Conservation (phyloP, 1,140 invertebrate genomes). For the Achroia grisella region DNA sequence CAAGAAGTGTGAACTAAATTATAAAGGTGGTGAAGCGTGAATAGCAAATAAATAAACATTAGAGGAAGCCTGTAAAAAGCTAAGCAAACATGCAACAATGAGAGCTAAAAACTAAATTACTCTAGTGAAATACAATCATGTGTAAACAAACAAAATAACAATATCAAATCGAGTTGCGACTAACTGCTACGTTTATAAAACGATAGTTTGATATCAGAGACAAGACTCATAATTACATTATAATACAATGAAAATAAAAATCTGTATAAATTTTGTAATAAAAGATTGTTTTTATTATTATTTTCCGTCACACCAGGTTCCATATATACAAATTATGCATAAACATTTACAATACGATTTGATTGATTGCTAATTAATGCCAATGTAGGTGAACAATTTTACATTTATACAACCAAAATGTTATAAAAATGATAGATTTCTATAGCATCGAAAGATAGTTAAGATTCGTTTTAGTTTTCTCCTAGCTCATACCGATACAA, state of each 20-base stretch:
- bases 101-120: conserved; percentile 18
- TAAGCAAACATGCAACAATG: conserved; percentile 54
- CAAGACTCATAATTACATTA: conserved; percentile 40
- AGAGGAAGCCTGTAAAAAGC: conserved; percentile 18
- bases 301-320: conserved; percentile 60
- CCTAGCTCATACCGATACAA: too few species aligned
- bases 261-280: conserved; percentile 63
- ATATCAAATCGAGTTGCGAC: conserved; percentile 22
- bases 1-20: conserved; percentile 1
- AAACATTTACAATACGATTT: conserved; percentile 66
- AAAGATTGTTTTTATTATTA: conserved; percentile 66
- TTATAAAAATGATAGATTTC: conserved; percentile 57
- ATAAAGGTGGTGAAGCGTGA: conserved; percentile 14
- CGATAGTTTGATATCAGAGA: conserved; percentile 45
- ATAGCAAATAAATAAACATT: conserved; percentile 9
- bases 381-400: conserved; percentile 45
- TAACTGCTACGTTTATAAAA: conserved; percentile 26
- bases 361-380: conserved; percentile 46
- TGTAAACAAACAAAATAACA: conserved; percentile 3
- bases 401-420: conserved; percentile 53
- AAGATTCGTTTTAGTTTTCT: conserved; percentile 5
- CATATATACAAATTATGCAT: conserved; percentile 71
- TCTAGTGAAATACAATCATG: not conserved
- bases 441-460: conserved; percentile 37
- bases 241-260: conserved; percentile 48